Base-by-base conservation (phyloP, 2,113 vertebrate species). In the Pleuronectes platessa region DNA sequence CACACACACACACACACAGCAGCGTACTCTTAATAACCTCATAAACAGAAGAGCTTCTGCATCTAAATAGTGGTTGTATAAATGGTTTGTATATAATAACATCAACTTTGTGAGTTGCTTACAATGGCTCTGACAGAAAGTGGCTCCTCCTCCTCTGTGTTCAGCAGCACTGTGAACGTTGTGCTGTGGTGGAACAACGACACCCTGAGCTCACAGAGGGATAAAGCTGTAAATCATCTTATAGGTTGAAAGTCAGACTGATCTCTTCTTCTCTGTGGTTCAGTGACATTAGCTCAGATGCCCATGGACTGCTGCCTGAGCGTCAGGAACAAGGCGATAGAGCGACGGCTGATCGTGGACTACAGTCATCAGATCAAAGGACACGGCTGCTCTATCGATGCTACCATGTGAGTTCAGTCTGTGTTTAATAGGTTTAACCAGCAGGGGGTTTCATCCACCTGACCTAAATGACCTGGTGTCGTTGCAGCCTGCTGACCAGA, bases 321-420 rank as follows among this genome's bases (percentile, higher is more conserved):
- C 0, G 81, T 79, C 18, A 3, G 0, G 1, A 31, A 12, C n/a
- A 24, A 1, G n/a, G 0, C 0, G 0, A 2, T 91, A 0, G 0
- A 0, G 0, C 70, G 15, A n/a, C 0, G 0, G 0, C 0, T 0
- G 0, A 0, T 85, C 0, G 66, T 0, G 2, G 67, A 85, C 68
- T 85, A 87, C 61, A 17, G 0, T 0, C 53, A 0, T 0, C 91
- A 92, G 81, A 0, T 51, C 10, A 10, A 0, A 0, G 90, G 84
- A 1, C 42, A 55, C 2, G 90, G 88, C 83, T 91, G 90, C 79
- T 0, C 1, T 1, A 23, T 88, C 1, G 5, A 68, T 0, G 90
- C 90, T 71, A 69, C 14, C 0, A 49, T 92, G 89, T 92, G 58
- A 86, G 91, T 84, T 18, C 15, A 11, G 5, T 12, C 17, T 1